Evolutionary conservation across 2,888 invertebrate genomes (phyloP).

Genomic region (Epirrhoe alternata): DNA sequence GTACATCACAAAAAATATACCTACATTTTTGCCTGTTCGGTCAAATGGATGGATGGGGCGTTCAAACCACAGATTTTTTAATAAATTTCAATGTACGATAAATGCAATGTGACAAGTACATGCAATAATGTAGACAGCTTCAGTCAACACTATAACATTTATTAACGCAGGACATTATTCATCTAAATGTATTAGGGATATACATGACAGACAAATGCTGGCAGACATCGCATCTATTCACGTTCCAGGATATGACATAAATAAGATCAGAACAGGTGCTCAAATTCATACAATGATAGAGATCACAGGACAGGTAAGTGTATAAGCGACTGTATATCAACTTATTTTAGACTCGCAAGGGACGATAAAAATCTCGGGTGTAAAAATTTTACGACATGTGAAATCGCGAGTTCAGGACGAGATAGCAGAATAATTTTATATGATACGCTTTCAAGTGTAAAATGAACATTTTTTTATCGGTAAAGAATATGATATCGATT

Average conservation of each 20-base stretch:
- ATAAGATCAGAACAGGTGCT: conserved; percentile 71
- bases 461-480: conserved; percentile 62
- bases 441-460: conserved; percentile 61
- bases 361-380: conserved; percentile 64
- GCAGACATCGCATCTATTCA: conserved; percentile 51
- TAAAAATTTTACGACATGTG: conserved; percentile 68
- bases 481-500: conserved; percentile 53
- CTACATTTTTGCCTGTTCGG: no score
- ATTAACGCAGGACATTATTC: conserved; percentile 26
- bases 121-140: conserved; percentile 8
- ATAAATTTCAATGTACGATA: background rate
- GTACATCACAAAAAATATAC: no score
- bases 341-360: conserved; percentile 58
- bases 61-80: background rate
- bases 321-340: conserved; percentile 56
- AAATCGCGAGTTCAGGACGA: conserved; percentile 62
- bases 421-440: conserved; percentile 66
- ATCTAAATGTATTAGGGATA: conserved; percentile 36
- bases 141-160: conserved; percentile 23
- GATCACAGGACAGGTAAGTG: conserved; percentile 48
- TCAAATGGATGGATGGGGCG: background rate
- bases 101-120: conserved; percentile 4
- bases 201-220: conserved; percentile 54
- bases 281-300: conserved; percentile 63
- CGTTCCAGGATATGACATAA: conserved; percentile 60